Percentiles rank a stretch among this genome's conserved stretches.
Conservation (phyloP, 2,888 invertebrate species). For the Perizoma flavofasciatum region DNA sequence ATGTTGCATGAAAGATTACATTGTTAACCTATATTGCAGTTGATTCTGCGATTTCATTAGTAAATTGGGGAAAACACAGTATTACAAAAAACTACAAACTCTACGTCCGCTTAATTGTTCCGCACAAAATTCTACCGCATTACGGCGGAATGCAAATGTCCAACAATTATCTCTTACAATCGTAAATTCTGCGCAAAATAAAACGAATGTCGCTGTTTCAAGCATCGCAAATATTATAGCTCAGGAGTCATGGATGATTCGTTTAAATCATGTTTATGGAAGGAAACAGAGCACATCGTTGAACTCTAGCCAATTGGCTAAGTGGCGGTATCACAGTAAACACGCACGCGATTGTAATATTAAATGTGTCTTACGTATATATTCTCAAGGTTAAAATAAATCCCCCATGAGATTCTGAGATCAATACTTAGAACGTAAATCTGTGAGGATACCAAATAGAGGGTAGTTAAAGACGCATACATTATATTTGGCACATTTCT, state of each 20-base stretch:
- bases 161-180: constrained; percentile 35
- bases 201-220: constrained; percentile 27
- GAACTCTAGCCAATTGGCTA: too few species aligned
- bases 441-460: too few species aligned
- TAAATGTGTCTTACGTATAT: too few species aligned
- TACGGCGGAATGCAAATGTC: constrained; percentile 32
- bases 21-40: constrained; percentile 6
- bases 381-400: too few species aligned
- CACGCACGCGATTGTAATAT: too few species aligned
- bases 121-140: constrained; percentile 26
- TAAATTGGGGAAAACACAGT: constrained; percentile 11
- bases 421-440: too few species aligned
- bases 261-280: background rate
- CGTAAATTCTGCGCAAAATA: constrained; percentile 31
- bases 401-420: too few species aligned
- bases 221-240: constrained; percentile 30
- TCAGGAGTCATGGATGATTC: constrained; percentile 3
- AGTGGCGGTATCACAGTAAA: too few species aligned
- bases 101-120: constrained; percentile 19
- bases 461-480: too few species aligned
- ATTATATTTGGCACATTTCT: too few species aligned
- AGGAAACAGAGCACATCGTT: too few species aligned
- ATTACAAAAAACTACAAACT: constrained; percentile 23
- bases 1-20: constrained; percentile 4
- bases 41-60: constrained; percentile 12